Conservation (phyloP, 2,797 vertebrate genomes). For the Sebastes kiyomatsui region DNA sequence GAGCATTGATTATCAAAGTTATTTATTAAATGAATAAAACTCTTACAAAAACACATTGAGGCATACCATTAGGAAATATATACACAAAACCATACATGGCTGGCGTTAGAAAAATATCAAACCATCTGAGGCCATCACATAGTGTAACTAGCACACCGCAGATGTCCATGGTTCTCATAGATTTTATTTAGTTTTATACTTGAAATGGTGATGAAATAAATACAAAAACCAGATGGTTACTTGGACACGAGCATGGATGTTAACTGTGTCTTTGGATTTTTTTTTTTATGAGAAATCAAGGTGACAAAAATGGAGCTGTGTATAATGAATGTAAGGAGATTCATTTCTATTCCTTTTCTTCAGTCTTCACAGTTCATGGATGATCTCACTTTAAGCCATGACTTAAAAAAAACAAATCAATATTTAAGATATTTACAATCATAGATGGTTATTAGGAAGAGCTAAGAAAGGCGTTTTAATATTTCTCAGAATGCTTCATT, state of each 20-base stretch:
- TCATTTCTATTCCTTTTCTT: background rate
- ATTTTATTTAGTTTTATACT: slow-evolving; percentile 26
- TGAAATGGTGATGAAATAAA: slow-evolving; percentile 56
- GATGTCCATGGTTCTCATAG: slow-evolving; percentile 8
- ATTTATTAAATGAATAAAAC: slow-evolving; percentile 70
- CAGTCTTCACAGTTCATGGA: slow-evolving; percentile 15
- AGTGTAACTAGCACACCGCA: slow-evolving; percentile 5
- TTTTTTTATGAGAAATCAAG: background rate
- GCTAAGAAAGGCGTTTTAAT: slow-evolving; percentile 37
- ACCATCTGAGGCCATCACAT: slow-evolving; percentile 16
- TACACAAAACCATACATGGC: slow-evolving; percentile 45
- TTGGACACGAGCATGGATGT: slow-evolving; percentile 9
- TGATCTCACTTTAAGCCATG: slow-evolving; percentile 3
- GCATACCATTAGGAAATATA: slow-evolving; percentile 46
- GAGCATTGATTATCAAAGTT: slow-evolving; percentile 31
- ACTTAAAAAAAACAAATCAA: slow-evolving; percentile 13
- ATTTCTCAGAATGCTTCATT: slow-evolving; percentile 18
- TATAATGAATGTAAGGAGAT: slow-evolving; percentile 2
- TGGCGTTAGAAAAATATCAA: slow-evolving; percentile 28
- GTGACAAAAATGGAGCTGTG: slow-evolving; percentile 15
- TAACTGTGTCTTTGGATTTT: slow-evolving; percentile 7
- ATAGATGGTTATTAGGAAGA: slow-evolving; percentile 44
- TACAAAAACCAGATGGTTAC: slow-evolving; percentile 35
- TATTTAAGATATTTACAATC: slow-evolving; percentile 50
- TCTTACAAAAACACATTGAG: slow-evolving; percentile 60